phyloP scores from a whole-genome alignment of 92 coral and sea anemone species.

The Zoanthus sansibaricus region DNA sequence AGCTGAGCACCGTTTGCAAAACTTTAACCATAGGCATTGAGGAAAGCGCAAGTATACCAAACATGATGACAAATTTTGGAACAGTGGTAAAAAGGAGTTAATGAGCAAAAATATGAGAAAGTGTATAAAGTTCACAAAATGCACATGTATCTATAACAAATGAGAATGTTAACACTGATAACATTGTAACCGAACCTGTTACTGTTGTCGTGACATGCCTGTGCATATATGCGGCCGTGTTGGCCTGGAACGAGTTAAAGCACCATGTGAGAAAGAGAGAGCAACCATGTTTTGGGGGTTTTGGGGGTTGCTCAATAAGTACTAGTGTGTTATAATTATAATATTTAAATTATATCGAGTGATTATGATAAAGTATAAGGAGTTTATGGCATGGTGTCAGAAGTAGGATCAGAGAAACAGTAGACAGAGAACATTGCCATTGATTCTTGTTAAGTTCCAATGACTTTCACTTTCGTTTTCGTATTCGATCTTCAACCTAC shows the following conservation, averaged over 20 bases:
- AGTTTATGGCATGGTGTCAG: neutral
- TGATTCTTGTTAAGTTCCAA: neutral
- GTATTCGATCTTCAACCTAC: too few species aligned
- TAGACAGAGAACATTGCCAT: neutral
- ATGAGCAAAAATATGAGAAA: neutral
- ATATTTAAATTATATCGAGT: too few species aligned
- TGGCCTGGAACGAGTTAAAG: neutral
- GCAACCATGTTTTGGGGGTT: neutral
- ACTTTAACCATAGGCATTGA: conserved; percentile 32
- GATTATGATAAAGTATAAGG: neutral
- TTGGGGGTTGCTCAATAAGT: too few species aligned
- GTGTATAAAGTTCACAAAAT: conserved; percentile 48
- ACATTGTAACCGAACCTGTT: too few species aligned
- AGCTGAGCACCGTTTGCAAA: conserved; percentile 54
- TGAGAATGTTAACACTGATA: too few species aligned
- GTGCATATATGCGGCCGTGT: neutral
- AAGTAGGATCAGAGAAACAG: neutral
- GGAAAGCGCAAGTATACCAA: neutral
- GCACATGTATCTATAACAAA: too few species aligned
- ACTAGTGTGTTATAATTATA: too few species aligned
- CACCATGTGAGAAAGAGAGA: neutral
- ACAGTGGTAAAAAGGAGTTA: conserved; percentile 42
- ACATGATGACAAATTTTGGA: conserved; percentile 35
- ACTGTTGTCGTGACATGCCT: neutral
- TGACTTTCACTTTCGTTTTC: too few species aligned